Percentiles rank a stretch among this genome's conserved stretches.
phyloP scores from a whole-genome alignment of 2,888 invertebrate genomes.

The Agrotis ipsilon region DNA sequence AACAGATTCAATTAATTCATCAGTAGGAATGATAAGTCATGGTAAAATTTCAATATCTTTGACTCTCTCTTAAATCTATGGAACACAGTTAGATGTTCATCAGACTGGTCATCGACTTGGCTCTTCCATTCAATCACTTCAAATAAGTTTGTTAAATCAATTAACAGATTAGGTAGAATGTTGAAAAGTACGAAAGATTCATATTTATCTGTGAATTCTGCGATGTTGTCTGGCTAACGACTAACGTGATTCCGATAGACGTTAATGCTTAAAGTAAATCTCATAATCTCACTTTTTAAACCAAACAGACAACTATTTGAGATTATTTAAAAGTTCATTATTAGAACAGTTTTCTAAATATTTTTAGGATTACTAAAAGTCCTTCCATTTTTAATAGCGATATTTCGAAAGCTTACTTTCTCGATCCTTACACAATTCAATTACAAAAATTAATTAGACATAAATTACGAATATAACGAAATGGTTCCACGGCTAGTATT shows the following conservation, averaged over 20 bases:
- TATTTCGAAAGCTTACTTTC: conserved; percentile 3
- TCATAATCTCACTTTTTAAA: not conserved
- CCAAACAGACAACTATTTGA: no score
- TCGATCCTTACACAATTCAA: conserved; percentile 9
- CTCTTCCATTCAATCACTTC: conserved; percentile 8
- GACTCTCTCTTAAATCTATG: not conserved
- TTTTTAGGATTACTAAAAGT: not conserved
- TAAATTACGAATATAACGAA: conserved; percentile 10
- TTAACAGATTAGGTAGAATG: conserved; percentile 4
- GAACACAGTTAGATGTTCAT: not conserved
- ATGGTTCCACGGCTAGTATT: not conserved
- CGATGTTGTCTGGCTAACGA: not conserved
- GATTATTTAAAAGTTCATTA: no score
- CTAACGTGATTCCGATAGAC: not conserved
- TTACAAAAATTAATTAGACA: not conserved
- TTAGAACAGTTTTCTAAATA: not conserved
- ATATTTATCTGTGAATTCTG: conserved; percentile 1
- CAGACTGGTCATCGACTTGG: not conserved
- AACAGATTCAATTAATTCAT: not conserved
- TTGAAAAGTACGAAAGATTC: conserved; percentile 6
- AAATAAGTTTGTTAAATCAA: not conserved
- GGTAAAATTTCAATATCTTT: not conserved
- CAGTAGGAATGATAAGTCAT: conserved; percentile 4
- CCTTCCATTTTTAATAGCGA: conserved; percentile 2
- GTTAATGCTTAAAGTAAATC: conserved; percentile 11